Evolutionary conservation across 2,888 invertebrate genomes (phyloP), one percentile per base, ranked within the genome.

Genomic region (Drosophila merina): DNA sequence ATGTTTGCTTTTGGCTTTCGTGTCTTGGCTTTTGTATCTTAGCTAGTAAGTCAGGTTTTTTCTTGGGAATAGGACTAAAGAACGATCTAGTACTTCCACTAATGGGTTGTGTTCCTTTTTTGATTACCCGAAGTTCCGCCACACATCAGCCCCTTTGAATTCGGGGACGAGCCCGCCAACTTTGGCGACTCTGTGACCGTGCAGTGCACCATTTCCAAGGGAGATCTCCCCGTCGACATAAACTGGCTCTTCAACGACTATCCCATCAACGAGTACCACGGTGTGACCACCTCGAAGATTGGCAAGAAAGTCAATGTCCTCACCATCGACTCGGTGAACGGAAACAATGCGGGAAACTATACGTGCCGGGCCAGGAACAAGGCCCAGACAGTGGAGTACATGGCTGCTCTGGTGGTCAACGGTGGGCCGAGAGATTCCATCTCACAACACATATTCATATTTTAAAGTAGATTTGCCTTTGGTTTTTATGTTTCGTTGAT

Each of bases 171-270:
- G 57, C 92, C 94, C 0, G 93, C 94, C 20, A 94, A 95, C 88
- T 93, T 94, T 64, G 95, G 95, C 9, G 94, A 95, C 77, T 92
- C 93, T 57, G 93, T 94, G 7, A 94, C 94, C 40, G 92, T 94
- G 33, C 93, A 93, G 58, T 95, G 95, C 89, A 93, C 93, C 57
- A 94, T 95, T 33, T 93, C 93, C n/a, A 94, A 94, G 88, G 95
- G 96, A 20, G 96, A 96, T 91, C 92, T 93, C 68, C 95, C 95
- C 1, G 92, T 95, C 58, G 92, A 93, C 73, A 94, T 95, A 57
- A 91, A 92, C 31, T 95, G 95, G 95, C 91, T 92, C 31, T 94
- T 95, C 78, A 94, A 95, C 89, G 94, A 95, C 89, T 94, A 94
- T 86, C 92, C 93, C 72, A 93, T 93, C 66, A 94, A 95, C 89